Evolutionary conservation across 2,113 vertebrate genomes (phyloP).

Genomic region (Butastur rufipennis): DNA sequence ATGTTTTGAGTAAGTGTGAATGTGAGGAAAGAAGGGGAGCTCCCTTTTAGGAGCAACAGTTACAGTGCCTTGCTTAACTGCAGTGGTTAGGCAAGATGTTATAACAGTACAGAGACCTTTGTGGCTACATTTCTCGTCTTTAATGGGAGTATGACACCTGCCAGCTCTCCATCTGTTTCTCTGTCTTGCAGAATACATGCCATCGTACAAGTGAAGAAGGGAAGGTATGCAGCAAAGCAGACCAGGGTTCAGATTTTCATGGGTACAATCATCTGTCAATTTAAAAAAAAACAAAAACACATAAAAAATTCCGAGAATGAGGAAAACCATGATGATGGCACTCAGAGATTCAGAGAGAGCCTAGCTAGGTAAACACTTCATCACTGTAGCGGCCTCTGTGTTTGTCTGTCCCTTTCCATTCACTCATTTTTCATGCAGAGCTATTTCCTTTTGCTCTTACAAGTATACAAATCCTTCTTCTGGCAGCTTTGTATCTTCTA

Average conservation of each 20-base stretch:
- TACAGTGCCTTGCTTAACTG: background rate
- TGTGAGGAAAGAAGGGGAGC: background rate
- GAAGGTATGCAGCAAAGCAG: background rate
- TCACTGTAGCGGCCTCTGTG: background rate
- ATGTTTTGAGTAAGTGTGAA: background rate
- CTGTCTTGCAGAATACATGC: background rate
- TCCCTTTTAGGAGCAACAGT: background rate
- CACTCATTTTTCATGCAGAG: background rate
- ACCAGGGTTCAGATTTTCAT: background rate
- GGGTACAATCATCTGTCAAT: background rate
- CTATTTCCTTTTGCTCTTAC: conserved; percentile 7
- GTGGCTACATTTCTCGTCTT: background rate
- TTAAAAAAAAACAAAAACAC: background rate
- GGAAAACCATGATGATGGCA: background rate
- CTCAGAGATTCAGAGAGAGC: background rate
- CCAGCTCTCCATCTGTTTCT: background rate
- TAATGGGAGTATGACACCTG: background rate
- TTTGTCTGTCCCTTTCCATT: conserved; percentile 25
- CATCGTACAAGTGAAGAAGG: background rate
- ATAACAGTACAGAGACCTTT: background rate
- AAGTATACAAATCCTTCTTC: background rate
- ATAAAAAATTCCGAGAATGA: conserved; percentile 23
- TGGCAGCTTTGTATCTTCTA: background rate
- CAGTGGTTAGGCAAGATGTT: background rate
- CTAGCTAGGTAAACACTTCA: conserved; percentile 3